Base-by-base conservation (phyloP, 2,113 vertebrate species). In the Mohoua ochrocephala region DNA sequence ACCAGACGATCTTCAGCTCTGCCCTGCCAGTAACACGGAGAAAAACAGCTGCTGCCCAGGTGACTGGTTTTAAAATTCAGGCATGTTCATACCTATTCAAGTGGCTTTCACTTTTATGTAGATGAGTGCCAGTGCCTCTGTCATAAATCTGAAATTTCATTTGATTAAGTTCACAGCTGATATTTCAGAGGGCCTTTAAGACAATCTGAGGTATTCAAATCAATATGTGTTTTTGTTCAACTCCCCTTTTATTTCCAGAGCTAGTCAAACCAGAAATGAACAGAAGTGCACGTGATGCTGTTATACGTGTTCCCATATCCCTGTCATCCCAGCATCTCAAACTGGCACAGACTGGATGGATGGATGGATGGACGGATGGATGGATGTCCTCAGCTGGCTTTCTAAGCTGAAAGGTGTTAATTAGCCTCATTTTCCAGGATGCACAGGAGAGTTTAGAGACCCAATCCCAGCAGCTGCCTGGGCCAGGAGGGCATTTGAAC, bases 241-340 rank as follows among this genome's bases (percentile, higher is more conserved):
- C 2, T 17, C 8, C 24, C 15, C 8, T 6, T 44, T 35, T 41
- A 57, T 76, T 49, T 30, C 47, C 19, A 17, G 50, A 77, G 23
- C 31, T n/a, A 60, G 42, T 50, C 14, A 73, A 60, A 68, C 10
- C 13, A 63, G 54, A 69, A 41, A 26, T 8, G 9, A 63, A 30
- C 63, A 85, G 61, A 47, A 79, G 35, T 6, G 18, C 41, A 30
- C 7, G 14, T 27, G 63, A 64, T 28, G 41, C 57, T 57, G 31
- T 30, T 45, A 17, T 1, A 23, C 3, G 2, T 7, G 37, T 53
- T 45, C 52, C 49, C 59, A n/a, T 3, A 23, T 13, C 31, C 35
- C n/a, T 1, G 4, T n/a, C 35, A 63, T 4, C 8, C 8, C 47
- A 45, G 56, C 56, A 45, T 3, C 84, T 50, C 73, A 26, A 0